A percentile compares a stretch with the other conserved stretches of the same genome.
Evolutionary conservation across 2,888 invertebrate genomes (phyloP).

Genomic region (Leuctra nigra): DNA sequence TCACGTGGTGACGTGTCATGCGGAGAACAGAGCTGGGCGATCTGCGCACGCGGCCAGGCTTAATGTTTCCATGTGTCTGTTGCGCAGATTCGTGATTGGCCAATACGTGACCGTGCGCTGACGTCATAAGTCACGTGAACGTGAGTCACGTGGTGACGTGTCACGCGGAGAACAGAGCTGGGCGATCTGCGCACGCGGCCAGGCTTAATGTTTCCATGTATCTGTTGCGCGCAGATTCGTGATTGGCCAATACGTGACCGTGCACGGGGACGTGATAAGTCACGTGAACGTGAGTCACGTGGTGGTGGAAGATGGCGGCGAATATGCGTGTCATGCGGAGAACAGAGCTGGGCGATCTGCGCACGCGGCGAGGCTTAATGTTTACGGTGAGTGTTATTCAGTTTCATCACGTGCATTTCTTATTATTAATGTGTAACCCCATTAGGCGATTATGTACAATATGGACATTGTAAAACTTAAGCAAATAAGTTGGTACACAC

Average conservation of each 20-base stretch:
- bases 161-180: conserved; percentile 67
- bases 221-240: conserved; percentile 59
- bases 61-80: conserved; percentile 49
- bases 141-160: conserved; percentile 71
- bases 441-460: no score
- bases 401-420: no score
- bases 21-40: conserved; percentile 68
- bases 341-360: conserved; percentile 66
- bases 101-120: conserved; percentile 71
- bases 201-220: conserved; percentile 72
- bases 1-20: conserved; percentile 65
- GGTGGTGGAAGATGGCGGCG: conserved; percentile 72
- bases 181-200: conserved; percentile 64
- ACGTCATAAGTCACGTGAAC: conserved; percentile 78
- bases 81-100: conserved; percentile 62
- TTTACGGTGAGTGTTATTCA: conserved; percentile 66
- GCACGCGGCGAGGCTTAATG: conserved; percentile 69
- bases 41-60: conserved; percentile 66
- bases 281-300: conserved; percentile 76
- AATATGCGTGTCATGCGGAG: conserved; percentile 68
- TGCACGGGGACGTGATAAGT: conserved; percentile 74
- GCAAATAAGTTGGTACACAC: no score
- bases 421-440: no score
- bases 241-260: conserved; percentile 68
- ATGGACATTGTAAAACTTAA: no score